A percentile compares a stretch with the other conserved stretches of the same genome.
Conservation (phyloP, 2,113 vertebrate species). For the Ibidorhyncha struthersii region DNA sequence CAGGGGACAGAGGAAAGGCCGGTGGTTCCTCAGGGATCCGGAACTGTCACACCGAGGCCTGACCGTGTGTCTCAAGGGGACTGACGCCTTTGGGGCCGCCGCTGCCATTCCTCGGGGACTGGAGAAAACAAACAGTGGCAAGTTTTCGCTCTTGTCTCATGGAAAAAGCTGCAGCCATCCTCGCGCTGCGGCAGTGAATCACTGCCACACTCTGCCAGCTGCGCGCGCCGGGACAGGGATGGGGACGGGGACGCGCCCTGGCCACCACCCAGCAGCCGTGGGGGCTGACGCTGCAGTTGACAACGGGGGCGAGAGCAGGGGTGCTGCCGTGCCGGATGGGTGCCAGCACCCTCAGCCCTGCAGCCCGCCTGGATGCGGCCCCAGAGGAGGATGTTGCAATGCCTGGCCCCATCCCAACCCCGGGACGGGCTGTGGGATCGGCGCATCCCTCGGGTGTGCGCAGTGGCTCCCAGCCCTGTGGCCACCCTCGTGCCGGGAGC, state of each 20-base stretch:
- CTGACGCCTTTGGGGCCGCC: rapidly evolving
- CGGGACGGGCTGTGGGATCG: rapidly evolving
- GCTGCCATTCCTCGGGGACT: rapidly evolving
- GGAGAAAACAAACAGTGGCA: neutral
- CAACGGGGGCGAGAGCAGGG: rapidly evolving
- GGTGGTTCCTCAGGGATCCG: neutral
- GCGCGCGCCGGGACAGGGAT: rapidly evolving
- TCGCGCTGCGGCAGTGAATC: neutral
- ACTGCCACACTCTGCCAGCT: neutral
- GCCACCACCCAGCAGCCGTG: rapidly evolving
- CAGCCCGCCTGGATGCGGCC: rapidly evolving
- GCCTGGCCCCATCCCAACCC: neutral
- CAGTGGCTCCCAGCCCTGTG: neutral
- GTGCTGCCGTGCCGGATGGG: rapidly evolving
- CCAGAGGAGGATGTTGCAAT: neutral
- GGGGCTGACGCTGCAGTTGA: rapidly evolving
- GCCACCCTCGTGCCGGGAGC: rapidly evolving
- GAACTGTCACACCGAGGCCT: neutral
- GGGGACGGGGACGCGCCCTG: rapidly evolving
- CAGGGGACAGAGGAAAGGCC: neutral
- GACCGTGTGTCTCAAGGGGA: neutral
- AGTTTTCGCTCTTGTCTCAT: constrained; percentile 1
- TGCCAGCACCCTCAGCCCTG: neutral
- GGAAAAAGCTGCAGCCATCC: neutral
- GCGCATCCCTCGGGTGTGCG: rapidly evolving